These are phyloP conservation scores for Pseudochromis fuscus DNA, from an alignment of 2,797 vertebrate species.

Conservation along the genomic window DNA sequence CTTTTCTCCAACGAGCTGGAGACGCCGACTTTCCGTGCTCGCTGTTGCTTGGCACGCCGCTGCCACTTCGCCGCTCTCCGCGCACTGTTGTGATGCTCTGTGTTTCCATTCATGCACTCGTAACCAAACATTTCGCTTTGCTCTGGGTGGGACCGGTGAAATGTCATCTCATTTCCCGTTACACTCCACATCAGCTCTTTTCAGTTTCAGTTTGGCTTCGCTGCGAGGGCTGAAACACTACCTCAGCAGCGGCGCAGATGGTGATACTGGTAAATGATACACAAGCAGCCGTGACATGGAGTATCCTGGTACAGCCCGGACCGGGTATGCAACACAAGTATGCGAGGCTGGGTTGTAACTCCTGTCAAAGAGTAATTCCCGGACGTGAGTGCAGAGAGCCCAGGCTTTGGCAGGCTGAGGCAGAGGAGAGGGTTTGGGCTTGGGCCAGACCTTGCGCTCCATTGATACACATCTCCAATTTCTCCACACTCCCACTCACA, in stretches of 20 bases:
- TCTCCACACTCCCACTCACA: slow-evolving; percentile 56
- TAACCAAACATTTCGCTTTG: slow-evolving; percentile 46
- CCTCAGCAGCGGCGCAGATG: slow-evolving; percentile 42
- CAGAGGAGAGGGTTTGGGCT: slow-evolving; percentile 62
- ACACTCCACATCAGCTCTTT: slow-evolving; percentile 51
- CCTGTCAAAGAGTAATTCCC: slow-evolving; percentile 69
- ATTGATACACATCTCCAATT: slow-evolving; percentile 75
- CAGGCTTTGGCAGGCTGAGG: slow-evolving; percentile 70
- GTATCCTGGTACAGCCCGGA: slow-evolving; percentile 59
- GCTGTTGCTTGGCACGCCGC: slow-evolving; percentile 5
- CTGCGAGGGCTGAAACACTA: slow-evolving; percentile 50
- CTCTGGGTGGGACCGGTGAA: slow-evolving; percentile 69
- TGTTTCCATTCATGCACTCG: slow-evolving; percentile 51
- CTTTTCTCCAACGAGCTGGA: slow-evolving; percentile 41
- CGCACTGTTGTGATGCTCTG: slow-evolving; percentile 21
- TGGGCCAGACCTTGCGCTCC: slow-evolving; percentile 68
- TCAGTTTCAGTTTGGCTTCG: slow-evolving; percentile 65
- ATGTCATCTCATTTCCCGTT: slow-evolving; percentile 73
- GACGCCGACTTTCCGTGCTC: slow-evolving; percentile 28
- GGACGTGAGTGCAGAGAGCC: slow-evolving; percentile 60
- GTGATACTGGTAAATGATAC: slow-evolving; percentile 47
- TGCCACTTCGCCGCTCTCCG: slow-evolving; percentile 1
- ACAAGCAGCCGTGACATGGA: slow-evolving; percentile 38
- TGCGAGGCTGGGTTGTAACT: slow-evolving; percentile 48
- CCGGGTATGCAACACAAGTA: slow-evolving; percentile 41